Evolutionary conservation across 2,888 invertebrate genomes (phyloP).

Genomic region (Syrphus vitripennis): DNA sequence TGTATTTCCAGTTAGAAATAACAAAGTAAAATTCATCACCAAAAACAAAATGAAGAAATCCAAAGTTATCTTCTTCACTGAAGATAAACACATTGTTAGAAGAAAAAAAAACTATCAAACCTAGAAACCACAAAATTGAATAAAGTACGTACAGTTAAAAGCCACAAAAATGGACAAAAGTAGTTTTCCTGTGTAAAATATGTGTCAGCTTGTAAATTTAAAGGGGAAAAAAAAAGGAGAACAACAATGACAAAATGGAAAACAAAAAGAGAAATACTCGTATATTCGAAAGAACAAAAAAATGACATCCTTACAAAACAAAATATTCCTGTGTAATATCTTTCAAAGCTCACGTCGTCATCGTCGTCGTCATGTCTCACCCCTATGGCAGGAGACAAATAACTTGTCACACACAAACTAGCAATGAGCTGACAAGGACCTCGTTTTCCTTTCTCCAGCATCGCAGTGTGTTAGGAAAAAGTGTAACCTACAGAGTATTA

Average conservation of each 20-base stretch:
- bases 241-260: background rate
- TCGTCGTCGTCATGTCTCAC: too few species aligned
- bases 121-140: conserved; percentile 34
- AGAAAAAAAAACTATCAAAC: background rate
- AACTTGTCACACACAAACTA: conserved; percentile 67
- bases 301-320: conserved; percentile 18
- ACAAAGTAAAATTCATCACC: background rate
- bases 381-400: conserved; percentile 49
- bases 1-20: too few species aligned
- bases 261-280: background rate
- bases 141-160: conserved; percentile 34
- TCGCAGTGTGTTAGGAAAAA: background rate
- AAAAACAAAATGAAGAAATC: conserved; percentile 8
- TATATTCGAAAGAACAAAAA: background rate
- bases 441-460: background rate
- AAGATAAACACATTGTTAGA: conserved; percentile 9
- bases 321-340: conserved; percentile 50
- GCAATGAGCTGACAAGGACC: conserved; percentile 67
- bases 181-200: conserved; percentile 9
- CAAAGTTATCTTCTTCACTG: conserved; percentile 4
- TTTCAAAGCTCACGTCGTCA: conserved; percentile 41
- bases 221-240: background rate
- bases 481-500: conserved; percentile 27
- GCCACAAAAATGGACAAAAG: conserved; percentile 36
- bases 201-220: conserved; percentile 41